Evolutionary conservation across 2,888 invertebrate species (phyloP), one percentile per base, ranked within the genome.

Genomic region (Stomorhina lunata): DNA sequence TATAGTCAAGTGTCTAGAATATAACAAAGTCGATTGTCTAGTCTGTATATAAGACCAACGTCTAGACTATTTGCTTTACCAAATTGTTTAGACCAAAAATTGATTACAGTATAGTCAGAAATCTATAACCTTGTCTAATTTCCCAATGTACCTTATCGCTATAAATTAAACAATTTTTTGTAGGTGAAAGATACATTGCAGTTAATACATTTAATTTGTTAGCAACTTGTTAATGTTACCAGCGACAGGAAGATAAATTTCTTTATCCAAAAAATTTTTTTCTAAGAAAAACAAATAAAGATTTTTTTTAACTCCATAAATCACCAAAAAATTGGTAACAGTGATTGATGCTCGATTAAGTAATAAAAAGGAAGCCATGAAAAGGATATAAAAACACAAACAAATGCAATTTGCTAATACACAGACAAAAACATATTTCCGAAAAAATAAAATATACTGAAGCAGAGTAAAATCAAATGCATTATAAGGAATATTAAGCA

Each of bases 291-390:
- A 15, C 0, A 17, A 45, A 34, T 17, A 37, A 76, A 66, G 37
- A 55, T 63, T 34, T 55, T 32, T 34, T 32, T 27, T 27, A 45
- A n/a, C n/a, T 59, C 34, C 50, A 66, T 78, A 81, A 81, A 81
- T 81, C 82, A 82, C 68, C 59, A 40, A n/a, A 66, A n/a, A 63
- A 57, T 68, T 72, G 80, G 43, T 84, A 86, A 84, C 86, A 85
- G 86, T 89, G 89, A 88, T 88, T 88, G 89, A 89, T 89, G 89
- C 87, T 86, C 85, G 86, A 86, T 87, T 80, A 69, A 87, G 87
- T 86, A 86, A 86, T 85, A 76, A 50, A 61, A 32, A 27, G 66
- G 57, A 43, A 50, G 15, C 45, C 34, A 17, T 12, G 37, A 32
- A 22, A 15, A 6, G 25, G 4, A 50, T 50, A n/a, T 7, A 7